These are phyloP conservation scores for Sycobia sp. DNA, from an alignment of 1,140 invertebrate genomes.

Conservation along the genomic window DNA sequence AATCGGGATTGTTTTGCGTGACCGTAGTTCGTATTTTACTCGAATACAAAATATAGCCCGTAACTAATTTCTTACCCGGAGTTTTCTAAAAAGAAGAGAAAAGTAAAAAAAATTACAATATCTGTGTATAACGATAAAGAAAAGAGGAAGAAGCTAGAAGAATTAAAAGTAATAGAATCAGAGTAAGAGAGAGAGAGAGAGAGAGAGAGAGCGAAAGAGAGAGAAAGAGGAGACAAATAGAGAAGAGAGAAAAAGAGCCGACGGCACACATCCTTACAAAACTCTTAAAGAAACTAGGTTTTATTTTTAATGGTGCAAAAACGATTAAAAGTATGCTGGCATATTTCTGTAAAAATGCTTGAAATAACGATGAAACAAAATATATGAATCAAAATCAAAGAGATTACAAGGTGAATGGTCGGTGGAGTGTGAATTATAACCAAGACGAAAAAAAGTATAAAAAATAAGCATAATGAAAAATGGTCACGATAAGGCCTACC, in stretches of 20 bases:
- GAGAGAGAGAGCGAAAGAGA: slow-evolving; percentile 10
- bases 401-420: slow-evolving; percentile 19
- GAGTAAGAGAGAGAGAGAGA: slow-evolving; percentile 7
- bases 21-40: slow-evolving; percentile 90
- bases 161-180: too few relatives aligned
- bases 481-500: slow-evolving; percentile 52
- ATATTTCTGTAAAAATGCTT: slow-evolving; percentile 54
- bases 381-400: slow-evolving; percentile 22
- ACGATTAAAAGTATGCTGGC: slow-evolving; percentile 57
- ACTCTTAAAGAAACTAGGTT: slow-evolving; percentile 28
- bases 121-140: slow-evolving; percentile 24
- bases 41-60: slow-evolving; percentile 98
- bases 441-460: slow-evolving; percentile 39
- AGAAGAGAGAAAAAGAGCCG: slow-evolving; percentile 12
- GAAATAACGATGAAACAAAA: slow-evolving; percentile 26
- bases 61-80: slow-evolving; percentile 85
- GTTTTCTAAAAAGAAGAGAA: slow-evolving; percentile 70
- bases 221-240: not conserved
- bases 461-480: slow-evolving; percentile 45
- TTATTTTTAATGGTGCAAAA: slow-evolving; percentile 51
- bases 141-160: slow-evolving; percentile 6
- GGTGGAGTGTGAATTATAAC: slow-evolving; percentile 21
- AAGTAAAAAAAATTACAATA: slow-evolving; percentile 57
- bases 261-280: slow-evolving; percentile 26
- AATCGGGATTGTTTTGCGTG: slow-evolving; percentile 90